phyloP scores from a whole-genome alignment of 2,113 vertebrate species.

The Nycticorax nycticorax region DNA sequence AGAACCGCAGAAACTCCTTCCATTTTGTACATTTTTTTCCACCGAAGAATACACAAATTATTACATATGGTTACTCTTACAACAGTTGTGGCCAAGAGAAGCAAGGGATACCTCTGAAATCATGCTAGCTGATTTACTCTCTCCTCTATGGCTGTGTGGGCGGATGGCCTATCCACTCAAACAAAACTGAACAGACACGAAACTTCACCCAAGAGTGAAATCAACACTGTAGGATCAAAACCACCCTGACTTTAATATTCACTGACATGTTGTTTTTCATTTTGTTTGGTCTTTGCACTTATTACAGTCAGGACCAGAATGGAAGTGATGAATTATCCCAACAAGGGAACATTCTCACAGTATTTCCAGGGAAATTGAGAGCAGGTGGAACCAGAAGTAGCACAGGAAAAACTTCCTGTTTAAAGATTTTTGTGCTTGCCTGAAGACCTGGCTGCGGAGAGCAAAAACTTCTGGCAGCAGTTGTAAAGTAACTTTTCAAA shows the following conservation, averaged over 20 bases:
- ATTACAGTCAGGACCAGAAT: neutral
- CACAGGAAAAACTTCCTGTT: neutral
- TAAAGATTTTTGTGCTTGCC: neutral
- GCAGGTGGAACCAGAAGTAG: neutral
- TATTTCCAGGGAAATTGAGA: neutral
- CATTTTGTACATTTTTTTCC: neutral
- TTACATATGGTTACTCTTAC: neutral
- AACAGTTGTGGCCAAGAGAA: neutral
- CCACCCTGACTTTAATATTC: neutral
- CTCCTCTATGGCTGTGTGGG: neutral
- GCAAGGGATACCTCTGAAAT: neutral
- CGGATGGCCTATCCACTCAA: neutral
- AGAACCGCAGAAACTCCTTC: neutral
- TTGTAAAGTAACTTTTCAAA: neutral
- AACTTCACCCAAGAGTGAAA: neutral
- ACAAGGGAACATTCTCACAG: neutral
- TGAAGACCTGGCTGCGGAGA: neutral
- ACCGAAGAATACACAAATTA: neutral
- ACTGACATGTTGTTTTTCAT: neutral
- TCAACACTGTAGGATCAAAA: neutral
- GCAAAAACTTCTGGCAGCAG: neutral
- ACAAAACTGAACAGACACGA: neutral
- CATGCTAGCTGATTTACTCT: neutral
- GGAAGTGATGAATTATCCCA: neutral
- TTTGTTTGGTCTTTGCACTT: neutral